Percentiles rank a stretch among this genome's conserved stretches.
These are phyloP conservation scores for Strigops habroptila DNA, from an alignment of 2,113 vertebrate genomes.

Conservation along the genomic window DNA sequence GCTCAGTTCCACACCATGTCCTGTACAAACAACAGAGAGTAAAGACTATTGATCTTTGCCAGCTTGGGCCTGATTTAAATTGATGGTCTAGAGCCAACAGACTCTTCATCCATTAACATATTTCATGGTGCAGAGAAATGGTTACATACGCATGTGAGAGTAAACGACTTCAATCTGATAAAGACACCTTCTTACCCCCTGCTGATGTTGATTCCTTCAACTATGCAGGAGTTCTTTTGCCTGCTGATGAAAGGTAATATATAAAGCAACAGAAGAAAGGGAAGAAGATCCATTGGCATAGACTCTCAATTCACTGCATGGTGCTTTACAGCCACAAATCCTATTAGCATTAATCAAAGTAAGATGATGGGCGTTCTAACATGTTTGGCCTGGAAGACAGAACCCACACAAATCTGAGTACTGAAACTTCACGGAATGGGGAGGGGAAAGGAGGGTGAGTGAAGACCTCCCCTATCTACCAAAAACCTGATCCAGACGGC, in stretches of 20 bases:
- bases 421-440: rapidly evolving
- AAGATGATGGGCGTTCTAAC: background rate
- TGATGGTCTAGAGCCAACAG: background rate
- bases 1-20: background rate
- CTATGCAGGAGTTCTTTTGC: background rate
- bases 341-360: background rate
- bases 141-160: background rate
- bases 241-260: background rate
- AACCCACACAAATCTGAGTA: background rate
- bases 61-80: background rate
- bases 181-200: background rate
- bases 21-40: background rate
- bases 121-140: background rate
- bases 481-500: background rate
- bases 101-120: background rate
- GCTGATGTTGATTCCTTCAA: background rate
- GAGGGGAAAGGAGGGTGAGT: background rate
- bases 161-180: background rate
- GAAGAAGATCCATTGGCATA: background rate
- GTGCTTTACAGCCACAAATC: background rate
- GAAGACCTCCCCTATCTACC: background rate
- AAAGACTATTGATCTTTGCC: background rate
- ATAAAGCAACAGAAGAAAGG: background rate
- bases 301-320: background rate
- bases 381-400: background rate